Base-by-base conservation (phyloP, 2,797 vertebrate genomes). In the Parotocinclus haroldoi region DNA sequence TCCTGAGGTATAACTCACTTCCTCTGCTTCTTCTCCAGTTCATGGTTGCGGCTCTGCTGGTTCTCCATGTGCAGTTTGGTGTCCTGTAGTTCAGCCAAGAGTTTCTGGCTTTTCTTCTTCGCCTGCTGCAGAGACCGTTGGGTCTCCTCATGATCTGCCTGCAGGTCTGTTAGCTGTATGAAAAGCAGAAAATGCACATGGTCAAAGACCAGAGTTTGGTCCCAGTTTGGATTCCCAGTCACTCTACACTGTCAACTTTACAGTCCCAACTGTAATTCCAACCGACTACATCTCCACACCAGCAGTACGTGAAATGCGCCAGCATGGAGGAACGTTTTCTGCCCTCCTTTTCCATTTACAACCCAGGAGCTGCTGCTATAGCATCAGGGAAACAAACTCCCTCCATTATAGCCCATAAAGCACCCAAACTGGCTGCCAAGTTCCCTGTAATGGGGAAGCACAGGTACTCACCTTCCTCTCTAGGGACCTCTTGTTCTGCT, bases 1-100 rank as follows among this genome's bases (percentile, higher is more conserved):
- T 27, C 2, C 27, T 27, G 27, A 27, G 5, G 27, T 2, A 5
- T 27, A 27, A 27, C 93, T 83, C 75, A 97, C 97, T 93, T 98
- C 81, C 93, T 88, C 84, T 99, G 96, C 76, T 98, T 99, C 91
- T 98, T 99, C 84, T 99, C 96, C 86, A 99, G 91, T 73, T 99
- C 96, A 0, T 99, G 95, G 87, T 94, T 98, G 65, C 97, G 95
- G 63, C 92, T 94, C 76, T 98, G 96, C 69, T 98, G 93, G 14
- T 93, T 94, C 85, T 99, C 95, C 59, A 99, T 89, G 83, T 99
- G 95, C 77, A 98, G 91, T 52, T 93, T 96, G 83, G 95, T 96
- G 86, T 99, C 97, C 87, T 99, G 96, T 75, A 98, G 91, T 86
- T 99, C 97, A 0, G 92, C 88, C 0, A 92, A 91, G 83, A 96